These are phyloP conservation scores for Arenaria interpres DNA, from an alignment of 2,113 vertebrate genomes.

Conservation along the genomic window DNA sequence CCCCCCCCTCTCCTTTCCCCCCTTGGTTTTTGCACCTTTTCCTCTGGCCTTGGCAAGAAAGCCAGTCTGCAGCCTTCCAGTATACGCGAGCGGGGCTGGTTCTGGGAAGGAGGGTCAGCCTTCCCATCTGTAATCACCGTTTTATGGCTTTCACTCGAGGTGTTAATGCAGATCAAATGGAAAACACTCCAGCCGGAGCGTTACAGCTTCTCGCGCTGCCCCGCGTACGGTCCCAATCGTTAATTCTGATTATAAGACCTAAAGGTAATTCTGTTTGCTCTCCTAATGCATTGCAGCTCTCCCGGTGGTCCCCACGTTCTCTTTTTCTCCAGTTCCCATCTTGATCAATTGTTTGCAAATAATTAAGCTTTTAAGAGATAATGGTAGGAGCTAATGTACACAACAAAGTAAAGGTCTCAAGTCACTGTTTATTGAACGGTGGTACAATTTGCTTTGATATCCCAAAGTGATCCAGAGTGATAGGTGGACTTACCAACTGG, in stretches of 20 bases:
- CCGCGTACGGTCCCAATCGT: constrained; percentile 59
- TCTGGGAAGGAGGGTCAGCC: constrained; percentile 71
- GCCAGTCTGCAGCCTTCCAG: not conserved
- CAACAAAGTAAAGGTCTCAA: constrained; percentile 74
- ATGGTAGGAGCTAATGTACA: constrained; percentile 80
- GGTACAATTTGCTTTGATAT: constrained; percentile 74
- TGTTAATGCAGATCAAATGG: constrained; percentile 85
- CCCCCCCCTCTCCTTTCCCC: not conserved
- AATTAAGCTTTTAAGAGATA: constrained; percentile 88
- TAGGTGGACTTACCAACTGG: constrained; percentile 33
- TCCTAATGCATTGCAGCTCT: constrained; percentile 80
- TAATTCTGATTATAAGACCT: constrained; percentile 82
- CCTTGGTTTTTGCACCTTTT: not conserved
- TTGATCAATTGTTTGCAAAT: constrained; percentile 90
- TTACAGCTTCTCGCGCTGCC: constrained; percentile 59
- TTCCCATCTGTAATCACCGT: constrained; percentile 75
- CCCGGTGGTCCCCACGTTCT: constrained; percentile 72
- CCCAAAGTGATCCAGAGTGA: constrained; percentile 60
- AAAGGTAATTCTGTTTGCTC: constrained; percentile 83
- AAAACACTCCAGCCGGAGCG: constrained; percentile 75
- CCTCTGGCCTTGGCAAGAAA: not conserved
- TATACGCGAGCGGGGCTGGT: constrained; percentile 33
- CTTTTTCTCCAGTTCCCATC: constrained; percentile 80
- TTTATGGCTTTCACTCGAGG: constrained; percentile 82
- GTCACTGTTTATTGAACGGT: constrained; percentile 66